Evolutionary conservation across 2,888 invertebrate genomes (phyloP).

Genomic region (Pammene fasciana): DNA sequence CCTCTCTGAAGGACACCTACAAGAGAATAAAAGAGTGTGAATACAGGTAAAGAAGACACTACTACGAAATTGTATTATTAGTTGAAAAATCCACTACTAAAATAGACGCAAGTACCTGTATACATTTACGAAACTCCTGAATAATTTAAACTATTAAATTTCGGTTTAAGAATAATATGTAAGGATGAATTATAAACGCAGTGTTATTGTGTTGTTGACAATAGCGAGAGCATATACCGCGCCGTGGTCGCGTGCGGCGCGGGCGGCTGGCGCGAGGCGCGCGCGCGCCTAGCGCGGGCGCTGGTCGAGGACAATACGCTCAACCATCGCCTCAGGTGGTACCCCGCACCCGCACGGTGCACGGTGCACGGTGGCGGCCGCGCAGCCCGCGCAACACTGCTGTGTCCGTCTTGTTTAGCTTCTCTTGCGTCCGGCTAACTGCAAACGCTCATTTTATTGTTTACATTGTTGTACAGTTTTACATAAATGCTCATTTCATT

Average conservation of each 20-base stretch:
- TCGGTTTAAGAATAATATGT: background rate
- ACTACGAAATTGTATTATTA: background rate
- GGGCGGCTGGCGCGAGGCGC: constrained; percentile 71
- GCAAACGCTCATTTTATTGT: background rate
- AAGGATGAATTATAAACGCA: constrained; percentile 15
- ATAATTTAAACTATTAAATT: background rate
- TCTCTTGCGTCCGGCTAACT: background rate
- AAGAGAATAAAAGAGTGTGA: constrained; percentile 97
- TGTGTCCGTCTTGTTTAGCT: background rate
- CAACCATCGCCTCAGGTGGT: constrained; percentile 73
- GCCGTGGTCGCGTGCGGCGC: constrained; percentile 70
- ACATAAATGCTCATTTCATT: background rate
- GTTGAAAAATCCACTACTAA: background rate
- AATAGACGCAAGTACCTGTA: background rate
- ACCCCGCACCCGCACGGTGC: constrained; percentile 3
- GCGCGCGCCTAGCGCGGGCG: constrained; percentile 67
- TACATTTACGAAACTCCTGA: background rate
- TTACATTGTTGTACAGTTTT: background rate
- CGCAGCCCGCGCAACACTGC: background rate
- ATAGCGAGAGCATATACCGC: constrained; percentile 73
- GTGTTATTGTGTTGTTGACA: constrained; percentile 58
- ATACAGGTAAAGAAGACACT: constrained; percentile 85
- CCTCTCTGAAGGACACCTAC: constrained; percentile 97
- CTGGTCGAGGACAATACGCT: constrained; percentile 73
- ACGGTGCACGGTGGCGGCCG: constrained; percentile 6